Evolutionary conservation across 2,888 invertebrate genomes (phyloP).

Genomic region (Eupithecia exiguata): DNA sequence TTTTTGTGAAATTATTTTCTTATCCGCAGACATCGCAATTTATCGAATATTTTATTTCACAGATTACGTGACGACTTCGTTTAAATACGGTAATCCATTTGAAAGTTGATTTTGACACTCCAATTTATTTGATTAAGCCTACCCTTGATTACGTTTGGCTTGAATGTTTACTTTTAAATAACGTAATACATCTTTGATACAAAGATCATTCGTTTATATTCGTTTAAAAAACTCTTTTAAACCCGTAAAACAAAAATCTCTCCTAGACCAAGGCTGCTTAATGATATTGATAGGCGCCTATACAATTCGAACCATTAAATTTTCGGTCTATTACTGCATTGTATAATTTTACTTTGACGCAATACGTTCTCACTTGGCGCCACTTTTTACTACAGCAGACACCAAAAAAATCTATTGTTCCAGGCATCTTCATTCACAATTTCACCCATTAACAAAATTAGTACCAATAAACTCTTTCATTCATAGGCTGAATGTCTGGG

Average conservation of each 20-base stretch:
- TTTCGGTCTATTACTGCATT: conserved; percentile 18
- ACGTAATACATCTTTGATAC: neutral
- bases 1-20: conserved; percentile 5
- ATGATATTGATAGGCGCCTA: neutral
- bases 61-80: conserved; percentile 46
- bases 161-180: conserved; percentile 13
- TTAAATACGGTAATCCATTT: conserved; percentile 44
- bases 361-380: conserved; percentile 55
- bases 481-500: conserved; percentile 46
- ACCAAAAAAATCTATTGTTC: conserved; percentile 58
- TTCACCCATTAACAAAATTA: conserved; percentile 62
- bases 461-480: conserved; percentile 69
- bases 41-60: conserved; percentile 51
- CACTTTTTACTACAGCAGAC: conserved; percentile 50
- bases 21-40: conserved; percentile 40
- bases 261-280: neutral
- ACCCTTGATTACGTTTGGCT: conserved; percentile 35
- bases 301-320: conserved; percentile 6
- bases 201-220: neutral
- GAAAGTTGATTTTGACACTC: conserved; percentile 55
- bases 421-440: conserved; percentile 63
- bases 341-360: conserved; percentile 43
- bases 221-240: neutral
- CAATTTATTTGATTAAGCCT: conserved; percentile 61
- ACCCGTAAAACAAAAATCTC: neutral